Conservation (phyloP, 2,888 invertebrate species). For the Drosophila kanekoi region DNA sequence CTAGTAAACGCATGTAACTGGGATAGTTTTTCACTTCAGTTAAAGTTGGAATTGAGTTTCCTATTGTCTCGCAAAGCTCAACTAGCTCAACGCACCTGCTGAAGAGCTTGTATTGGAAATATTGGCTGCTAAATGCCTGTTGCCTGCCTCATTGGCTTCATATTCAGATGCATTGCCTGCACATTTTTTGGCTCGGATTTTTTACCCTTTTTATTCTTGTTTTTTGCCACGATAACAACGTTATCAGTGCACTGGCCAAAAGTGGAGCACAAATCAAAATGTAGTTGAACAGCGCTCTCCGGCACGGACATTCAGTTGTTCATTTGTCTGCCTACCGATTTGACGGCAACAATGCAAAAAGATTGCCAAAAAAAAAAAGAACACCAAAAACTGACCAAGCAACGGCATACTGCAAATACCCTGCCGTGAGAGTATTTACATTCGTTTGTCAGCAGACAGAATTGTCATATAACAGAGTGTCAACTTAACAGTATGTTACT, state of each 20-base stretch:
- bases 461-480: not conserved
- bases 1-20: too few relatives aligned
- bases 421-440: not conserved
- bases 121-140: not conserved
- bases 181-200: conserved; percentile 27
- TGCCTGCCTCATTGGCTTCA: conserved; percentile 21
- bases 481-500: not conserved
- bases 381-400: not conserved
- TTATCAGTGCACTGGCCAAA: conserved; percentile 56
- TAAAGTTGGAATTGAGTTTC: too few relatives aligned
- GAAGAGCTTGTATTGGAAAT: not conserved
- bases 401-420: conserved; percentile 6
- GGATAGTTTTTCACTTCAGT: not conserved
- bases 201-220: conserved; percentile 2
- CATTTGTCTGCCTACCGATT: conserved; percentile 54
- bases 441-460: not conserved
- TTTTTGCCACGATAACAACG: conserved; percentile 54
- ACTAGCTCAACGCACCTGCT: too few relatives aligned
- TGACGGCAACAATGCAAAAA: conserved; percentile 37
- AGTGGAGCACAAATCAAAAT: conserved; percentile 66
- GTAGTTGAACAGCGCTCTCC: conserved; percentile 51
- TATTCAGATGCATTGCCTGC: conserved; percentile 5
- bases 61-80: too few relatives aligned
- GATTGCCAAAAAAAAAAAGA: conserved; percentile 4
- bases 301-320: conserved; percentile 39